phyloP scores from a whole-genome alignment of 1,140 invertebrate species.

The Condylostylus longicornis region DNA sequence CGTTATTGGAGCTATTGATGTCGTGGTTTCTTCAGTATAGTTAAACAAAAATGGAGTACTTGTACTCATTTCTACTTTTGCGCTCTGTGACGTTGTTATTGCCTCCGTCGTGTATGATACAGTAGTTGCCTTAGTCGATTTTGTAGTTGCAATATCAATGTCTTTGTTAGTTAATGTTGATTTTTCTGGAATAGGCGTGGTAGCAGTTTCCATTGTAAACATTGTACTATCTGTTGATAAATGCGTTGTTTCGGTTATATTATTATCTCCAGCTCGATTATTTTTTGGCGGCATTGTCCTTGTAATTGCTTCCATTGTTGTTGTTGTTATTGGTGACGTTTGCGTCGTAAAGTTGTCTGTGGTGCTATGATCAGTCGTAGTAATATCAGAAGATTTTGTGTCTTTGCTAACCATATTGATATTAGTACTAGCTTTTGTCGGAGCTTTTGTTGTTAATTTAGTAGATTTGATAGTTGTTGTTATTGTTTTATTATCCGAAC shows the following conservation, averaged over 20 bases:
- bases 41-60: too few species aligned
- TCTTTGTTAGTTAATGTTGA: too few species aligned
- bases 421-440: neutral
- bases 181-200: neutral
- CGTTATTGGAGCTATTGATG: neutral
- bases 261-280: slow-evolving; percentile 29
- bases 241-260: slow-evolving; percentile 21
- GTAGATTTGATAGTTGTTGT: slow-evolving; percentile 4
- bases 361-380: slow-evolving; percentile 11
- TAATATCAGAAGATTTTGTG: slow-evolving; percentile 1
- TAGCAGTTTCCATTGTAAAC: neutral
- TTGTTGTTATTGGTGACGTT: slow-evolving; percentile 7
- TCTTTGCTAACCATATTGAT: slow-evolving; percentile 3
- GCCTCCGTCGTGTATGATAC: neutral
- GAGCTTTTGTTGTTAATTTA: neutral
- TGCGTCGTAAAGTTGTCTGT: slow-evolving; percentile 15
- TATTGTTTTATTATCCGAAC: slow-evolving; percentile 14
- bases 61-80: slow-evolving; percentile 3
- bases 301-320: neutral
- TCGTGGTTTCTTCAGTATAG: too few species aligned
- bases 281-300: slow-evolving; percentile 24
- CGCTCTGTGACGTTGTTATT: slow-evolving; percentile 7
- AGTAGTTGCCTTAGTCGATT: neutral
- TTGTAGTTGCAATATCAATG: too few species aligned
- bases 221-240: neutral